Evolutionary conservation across 2,113 vertebrate species (phyloP), one percentile per base, ranked within the genome.

Genomic region (Ptychochromis oligacanthus): DNA sequence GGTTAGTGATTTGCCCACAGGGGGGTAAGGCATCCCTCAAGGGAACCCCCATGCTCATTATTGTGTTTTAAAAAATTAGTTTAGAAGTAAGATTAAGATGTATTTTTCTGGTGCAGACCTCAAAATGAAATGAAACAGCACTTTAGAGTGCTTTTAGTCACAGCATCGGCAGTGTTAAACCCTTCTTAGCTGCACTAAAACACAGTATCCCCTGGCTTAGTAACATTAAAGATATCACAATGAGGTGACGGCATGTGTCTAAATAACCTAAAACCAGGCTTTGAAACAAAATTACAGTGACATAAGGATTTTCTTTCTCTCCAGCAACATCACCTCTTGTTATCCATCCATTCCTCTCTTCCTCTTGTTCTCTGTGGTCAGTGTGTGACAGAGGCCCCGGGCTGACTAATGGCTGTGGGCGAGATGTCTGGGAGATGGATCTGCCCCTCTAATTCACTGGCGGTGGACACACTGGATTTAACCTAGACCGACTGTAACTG

Each of bases 371-470:
- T 83, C 59, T 85, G 88, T 92, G 89, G 86, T 91, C 89, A 90
- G 79, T 82, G 83, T 89, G 89, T 90, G 87, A 92, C 88, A 87
- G 86, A 86, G 89, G 87, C 86, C 84, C 74, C 64, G 22, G 91
- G 90, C 90, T 76, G 88, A 91, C 86, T 91, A 87, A 92, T 90
- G 86, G 88, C 89, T 91, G 72, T 87, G 84, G 90, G 91, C 84
- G 76, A 92, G 85, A 87, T 91, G 89, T 92, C 89, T 72, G 54
- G 86, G 88, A 83, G 77, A 82, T 18, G 79, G 83, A 88, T 88
- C 83, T 75, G 60, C 82, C 57, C 81, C 80, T 91, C 81, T 88
- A 91, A 91, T 82, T 91, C 87, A 86, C 86, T 91, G 79, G 38
- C 82, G 84, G 74, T 85, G 91, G 84, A 93, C 88, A 92, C 77